phyloP scores from a whole-genome alignment of 1,140 invertebrate genomes.

The Tribolium castaneum region DNA sequence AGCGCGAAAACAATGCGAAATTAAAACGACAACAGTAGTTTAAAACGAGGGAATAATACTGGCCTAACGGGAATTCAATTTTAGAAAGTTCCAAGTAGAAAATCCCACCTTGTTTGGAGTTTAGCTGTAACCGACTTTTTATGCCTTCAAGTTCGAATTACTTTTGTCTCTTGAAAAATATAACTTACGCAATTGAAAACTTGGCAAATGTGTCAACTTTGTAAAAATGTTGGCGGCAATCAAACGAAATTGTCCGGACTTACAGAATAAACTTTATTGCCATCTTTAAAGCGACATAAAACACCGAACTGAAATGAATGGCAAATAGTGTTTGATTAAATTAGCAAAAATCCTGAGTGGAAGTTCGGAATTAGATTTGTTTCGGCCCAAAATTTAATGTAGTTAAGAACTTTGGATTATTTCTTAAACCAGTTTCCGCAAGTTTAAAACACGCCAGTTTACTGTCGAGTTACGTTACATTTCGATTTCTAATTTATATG shows the following conservation, averaged over 20 bases:
- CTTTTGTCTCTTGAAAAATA: slow-evolving; percentile 16
- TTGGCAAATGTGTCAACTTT: background rate
- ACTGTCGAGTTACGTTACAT: background rate
- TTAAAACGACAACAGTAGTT: slow-evolving; percentile 4
- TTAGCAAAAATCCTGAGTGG: background rate
- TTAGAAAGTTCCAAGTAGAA: slow-evolving; percentile 22
- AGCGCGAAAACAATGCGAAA: background rate
- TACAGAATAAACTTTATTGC: background rate
- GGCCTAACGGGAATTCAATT: slow-evolving; percentile 30
- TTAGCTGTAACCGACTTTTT: slow-evolving; percentile 12
- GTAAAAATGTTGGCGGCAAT: background rate
- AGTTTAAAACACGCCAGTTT: background rate
- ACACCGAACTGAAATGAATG: background rate
- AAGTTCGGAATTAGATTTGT: slow-evolving; percentile 4
- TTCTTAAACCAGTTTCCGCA: background rate
- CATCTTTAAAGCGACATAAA: background rate
- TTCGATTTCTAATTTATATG: slow-evolving; percentile 8
- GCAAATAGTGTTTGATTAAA: background rate
- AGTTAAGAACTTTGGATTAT: background rate
- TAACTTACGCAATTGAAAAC: background rate
- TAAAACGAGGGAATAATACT: slow-evolving; percentile 16
- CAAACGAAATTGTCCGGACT: background rate
- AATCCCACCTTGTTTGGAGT: slow-evolving; percentile 25
- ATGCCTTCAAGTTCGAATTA: slow-evolving; percentile 21
- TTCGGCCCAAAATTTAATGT: background rate